Base-by-base conservation (phyloP, 2,113 vertebrate species). In the Sylvia atricapilla region DNA sequence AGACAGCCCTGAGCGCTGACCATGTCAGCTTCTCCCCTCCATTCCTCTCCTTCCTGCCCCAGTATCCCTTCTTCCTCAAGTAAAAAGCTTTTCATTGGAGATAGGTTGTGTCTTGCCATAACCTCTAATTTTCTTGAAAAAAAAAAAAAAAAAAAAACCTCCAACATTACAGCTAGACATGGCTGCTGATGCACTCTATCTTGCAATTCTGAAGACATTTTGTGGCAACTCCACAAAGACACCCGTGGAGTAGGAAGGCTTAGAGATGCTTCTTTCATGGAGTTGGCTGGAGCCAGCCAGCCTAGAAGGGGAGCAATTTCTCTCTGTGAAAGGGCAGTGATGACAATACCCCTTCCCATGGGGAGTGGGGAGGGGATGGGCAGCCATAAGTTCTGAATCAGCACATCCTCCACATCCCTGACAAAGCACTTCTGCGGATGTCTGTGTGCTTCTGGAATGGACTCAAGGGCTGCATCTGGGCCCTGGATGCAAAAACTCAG, bases 281-380 rank as follows among this genome's bases (percentile, higher is more conserved):
- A 90, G 53, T 7, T 53, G 39, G 18, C 41, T 72, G 69, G 9
- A 87, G n/a, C 5, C 37, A 56, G 44, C 11, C 20, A 15, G 49
- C 78, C 49, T n/a, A 27, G 27, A 78, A 39, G 1, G 0, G 24
- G 8, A 81, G 27, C n/a, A 69, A 39, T 12, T 68, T 22, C 15
- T 74, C 64, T 37, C 72, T 16, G 10, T 44, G 21, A 60, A 83
- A 78, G 22, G 41, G 20, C 44, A 55, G 56, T 4, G 16, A 68
- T 64, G 21, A 27, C 18, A 75, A 60, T 2, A 19, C 6, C 0
- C 28, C 13, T 62, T 63, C 68, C 49, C 39, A 0, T 0, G 1
- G 37, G 52, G 30, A 70, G 13, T 0, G 0, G 16, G 23, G 62
- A 79, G 17, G 31, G 21, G 44, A 43, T 3, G 0, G 30, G 60